Base-by-base conservation (phyloP, 2,888 invertebrate species). In the Trachelus tabidus region DNA sequence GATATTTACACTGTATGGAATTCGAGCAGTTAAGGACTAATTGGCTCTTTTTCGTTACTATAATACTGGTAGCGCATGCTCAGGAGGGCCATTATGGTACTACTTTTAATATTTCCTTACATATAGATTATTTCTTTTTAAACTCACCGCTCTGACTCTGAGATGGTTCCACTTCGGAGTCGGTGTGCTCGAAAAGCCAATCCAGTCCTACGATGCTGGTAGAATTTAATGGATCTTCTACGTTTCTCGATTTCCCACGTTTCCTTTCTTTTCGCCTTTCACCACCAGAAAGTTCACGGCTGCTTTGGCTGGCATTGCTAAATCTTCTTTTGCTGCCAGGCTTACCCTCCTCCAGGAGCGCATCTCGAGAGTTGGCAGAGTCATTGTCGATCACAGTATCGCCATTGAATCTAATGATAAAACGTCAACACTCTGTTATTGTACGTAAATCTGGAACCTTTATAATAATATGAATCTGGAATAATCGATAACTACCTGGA, bases 141-240 rank as follows among this genome's bases (percentile, higher is more conserved):
- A 23, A 76, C 78, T 75, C 35, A 78, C 78, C 78, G 71, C 78
- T 78, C 68, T 78, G 78, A 76, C 75, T 78, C 78, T 78, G 78
- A 15, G 78, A 73, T 33, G 89, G 85, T 69, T 91, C 91, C 71
- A 87, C 85, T 12, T 83, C 84, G 69, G 84, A 86, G 76, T 90
- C 89, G 40, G 86, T 87, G 75, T 88, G 86, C 80, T 94, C 94
- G 89, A 95, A 95, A 75, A 95, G 91, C 94, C 94, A 94, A 88
- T 95, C 94, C 79, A 95, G 92, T 74, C 94, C 95, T 75, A 94
- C 92, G 71, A 94, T 89, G 87, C 94, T 94, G 71, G 93, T 91
- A 1, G 88, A 85, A 76, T 88, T 90, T 35, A 87, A 79, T 2
- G 88, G 87, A 80, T 91, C 91, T 34, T 90, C 90, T n/a, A 85